These are phyloP conservation scores for Eupristina koningsbergeri DNA, from an alignment of 1,140 invertebrate genomes.

Conservation along the genomic window DNA sequence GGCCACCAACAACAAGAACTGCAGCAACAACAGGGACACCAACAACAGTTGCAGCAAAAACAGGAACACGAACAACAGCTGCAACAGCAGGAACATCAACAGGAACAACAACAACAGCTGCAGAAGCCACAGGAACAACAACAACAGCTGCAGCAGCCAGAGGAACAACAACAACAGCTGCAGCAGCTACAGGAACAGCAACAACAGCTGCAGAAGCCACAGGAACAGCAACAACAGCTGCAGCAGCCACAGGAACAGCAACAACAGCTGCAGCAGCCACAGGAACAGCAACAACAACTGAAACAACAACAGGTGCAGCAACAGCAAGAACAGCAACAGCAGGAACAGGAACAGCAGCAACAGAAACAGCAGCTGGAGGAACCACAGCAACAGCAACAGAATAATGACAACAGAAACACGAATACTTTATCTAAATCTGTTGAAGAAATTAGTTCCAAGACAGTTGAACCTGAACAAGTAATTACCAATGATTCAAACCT, in stretches of 20 bases:
- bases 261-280: too few relatives aligned
- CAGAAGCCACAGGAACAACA: slow-evolving; percentile 3
- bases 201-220: too few relatives aligned
- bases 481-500: background rate
- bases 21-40: slow-evolving; percentile 1
- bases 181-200: too few relatives aligned
- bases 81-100: background rate
- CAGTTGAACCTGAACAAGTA: background rate
- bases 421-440: background rate
- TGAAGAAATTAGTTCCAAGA: slow-evolving; percentile 6
- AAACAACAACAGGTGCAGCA: too few relatives aligned
- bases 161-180: too few relatives aligned
- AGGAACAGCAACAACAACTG: too few relatives aligned
- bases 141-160: too few relatives aligned
- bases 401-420: background rate
- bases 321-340: background rate
- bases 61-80: slow-evolving; percentile 32
- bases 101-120: slow-evolving; percentile 28
- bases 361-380: background rate
- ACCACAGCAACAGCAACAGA: background rate
- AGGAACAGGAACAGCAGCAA: background rate
- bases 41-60: background rate
- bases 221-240: too few relatives aligned
- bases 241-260: too few relatives aligned
- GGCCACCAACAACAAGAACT: slow-evolving; percentile 9